Conservation (phyloP, 2,888 invertebrate species). For the Heliconius erato region DNA sequence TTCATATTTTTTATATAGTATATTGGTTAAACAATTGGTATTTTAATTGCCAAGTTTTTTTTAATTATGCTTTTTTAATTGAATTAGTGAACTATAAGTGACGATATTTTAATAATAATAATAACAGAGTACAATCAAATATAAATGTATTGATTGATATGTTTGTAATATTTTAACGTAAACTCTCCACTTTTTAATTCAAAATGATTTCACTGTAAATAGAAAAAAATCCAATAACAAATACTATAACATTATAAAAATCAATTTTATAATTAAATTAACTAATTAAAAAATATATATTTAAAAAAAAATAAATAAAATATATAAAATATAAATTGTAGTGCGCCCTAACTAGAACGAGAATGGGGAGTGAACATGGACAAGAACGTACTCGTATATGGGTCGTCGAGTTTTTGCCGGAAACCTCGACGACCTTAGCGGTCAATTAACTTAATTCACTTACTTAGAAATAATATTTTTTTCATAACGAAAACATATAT, state of each 20-base stretch:
- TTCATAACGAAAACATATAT: background rate
- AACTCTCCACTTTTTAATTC: background rate
- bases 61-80: too few species aligned
- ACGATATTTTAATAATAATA: too few species aligned
- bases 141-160: background rate
- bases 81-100: too few species aligned
- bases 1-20: background rate
- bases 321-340: background rate
- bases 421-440: conserved; percentile 40
- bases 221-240: background rate
- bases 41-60: too few species aligned
- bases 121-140: too few species aligned
- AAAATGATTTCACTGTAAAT: background rate
- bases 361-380: conserved; percentile 30
- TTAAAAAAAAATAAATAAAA: background rate
- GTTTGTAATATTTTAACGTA: background rate
- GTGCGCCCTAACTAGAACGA: conserved; percentile 34
- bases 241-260: background rate
- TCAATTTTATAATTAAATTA: background rate
- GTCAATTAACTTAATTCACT: conserved; percentile 44
- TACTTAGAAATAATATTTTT: background rate
- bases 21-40: background rate
- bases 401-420: conserved; percentile 44
- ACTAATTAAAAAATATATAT: background rate
- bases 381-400: conserved; percentile 43